These are phyloP conservation scores for Saturnia pavonia DNA, from an alignment of 2,888 invertebrate genomes.

Conservation along the genomic window DNA sequence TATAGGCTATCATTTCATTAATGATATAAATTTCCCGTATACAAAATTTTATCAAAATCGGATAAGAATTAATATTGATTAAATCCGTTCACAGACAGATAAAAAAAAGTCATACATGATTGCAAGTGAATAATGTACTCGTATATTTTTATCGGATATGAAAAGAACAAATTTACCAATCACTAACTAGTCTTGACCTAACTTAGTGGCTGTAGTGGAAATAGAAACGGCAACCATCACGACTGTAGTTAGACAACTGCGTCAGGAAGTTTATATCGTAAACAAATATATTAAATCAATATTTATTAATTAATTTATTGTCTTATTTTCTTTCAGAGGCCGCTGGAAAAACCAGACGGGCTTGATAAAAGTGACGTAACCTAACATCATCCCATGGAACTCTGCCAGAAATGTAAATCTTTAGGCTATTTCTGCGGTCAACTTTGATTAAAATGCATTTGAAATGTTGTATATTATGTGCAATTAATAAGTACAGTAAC, in stretches of 20 bases:
- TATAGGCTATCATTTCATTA: too few relatives aligned
- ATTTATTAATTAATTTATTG: background rate
- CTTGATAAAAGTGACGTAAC: conserved; percentile 36
- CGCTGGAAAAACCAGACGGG: conserved; percentile 35
- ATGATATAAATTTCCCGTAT: too few relatives aligned
- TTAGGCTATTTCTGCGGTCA: conserved; percentile 37
- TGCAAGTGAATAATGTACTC: too few relatives aligned
- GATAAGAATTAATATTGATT: too few relatives aligned
- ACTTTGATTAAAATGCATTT: background rate
- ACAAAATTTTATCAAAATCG: too few relatives aligned
- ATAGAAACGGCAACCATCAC: background rate
- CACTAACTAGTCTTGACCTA: too few relatives aligned
- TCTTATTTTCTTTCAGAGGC: conserved; percentile 29
- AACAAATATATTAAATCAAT: background rate
- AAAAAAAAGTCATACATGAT: too few relatives aligned
- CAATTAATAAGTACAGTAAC: background rate
- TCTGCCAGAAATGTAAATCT: conserved; percentile 39
- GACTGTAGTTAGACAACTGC: background rate
- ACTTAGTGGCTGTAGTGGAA: too few relatives aligned
- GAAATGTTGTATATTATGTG: background rate
- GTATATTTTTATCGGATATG: too few relatives aligned
- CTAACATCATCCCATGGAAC: conserved; percentile 35
- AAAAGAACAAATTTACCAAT: too few relatives aligned
- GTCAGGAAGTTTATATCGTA: background rate
- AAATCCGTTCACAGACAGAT: too few relatives aligned